These are phyloP conservation scores for Ctenomys sociabilis DNA, from an alignment of 2,113 vertebrate genomes.

Conservation along the genomic window DNA sequence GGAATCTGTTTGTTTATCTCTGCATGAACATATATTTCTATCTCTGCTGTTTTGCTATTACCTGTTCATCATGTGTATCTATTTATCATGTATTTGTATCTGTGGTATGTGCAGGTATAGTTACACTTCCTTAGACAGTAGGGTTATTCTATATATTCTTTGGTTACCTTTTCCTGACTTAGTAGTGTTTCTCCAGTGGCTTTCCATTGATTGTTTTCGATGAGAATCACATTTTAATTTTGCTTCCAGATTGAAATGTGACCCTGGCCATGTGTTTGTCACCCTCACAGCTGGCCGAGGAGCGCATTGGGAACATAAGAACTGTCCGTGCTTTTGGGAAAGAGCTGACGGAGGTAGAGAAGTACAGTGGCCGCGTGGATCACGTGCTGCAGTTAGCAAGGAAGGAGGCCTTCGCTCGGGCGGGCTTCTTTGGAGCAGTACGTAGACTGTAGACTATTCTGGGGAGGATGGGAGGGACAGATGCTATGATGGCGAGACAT, in stretches of 20 bases:
- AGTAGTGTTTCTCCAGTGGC: neutral
- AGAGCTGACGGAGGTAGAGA: constrained; percentile 91
- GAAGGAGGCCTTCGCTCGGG: constrained; percentile 91
- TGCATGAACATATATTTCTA: neutral
- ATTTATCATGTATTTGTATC: neutral
- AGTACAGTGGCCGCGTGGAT: constrained; percentile 89
- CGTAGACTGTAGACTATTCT: constrained; percentile 76
- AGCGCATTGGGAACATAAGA: constrained; percentile 96
- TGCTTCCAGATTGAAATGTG: neutral
- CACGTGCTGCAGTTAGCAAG: constrained; percentile 90
- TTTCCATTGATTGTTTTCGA: neutral
- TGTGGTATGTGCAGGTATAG: neutral
- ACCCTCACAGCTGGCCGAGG: constrained; percentile 93
- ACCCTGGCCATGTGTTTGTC: neutral
- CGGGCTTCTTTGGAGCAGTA: constrained; percentile 96
- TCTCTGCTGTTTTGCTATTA: neutral
- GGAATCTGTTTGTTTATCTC: neutral
- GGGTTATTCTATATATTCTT: neutral
- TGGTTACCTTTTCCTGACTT: neutral
- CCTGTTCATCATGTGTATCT: neutral
- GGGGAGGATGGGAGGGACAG: neutral
- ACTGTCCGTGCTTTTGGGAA: constrained; percentile 97
- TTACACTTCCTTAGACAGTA: neutral
- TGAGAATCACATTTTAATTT: neutral
- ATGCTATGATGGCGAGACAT: neutral